phyloP scores from a whole-genome alignment of 2,797 vertebrate genomes.

The Sebastes minor region DNA sequence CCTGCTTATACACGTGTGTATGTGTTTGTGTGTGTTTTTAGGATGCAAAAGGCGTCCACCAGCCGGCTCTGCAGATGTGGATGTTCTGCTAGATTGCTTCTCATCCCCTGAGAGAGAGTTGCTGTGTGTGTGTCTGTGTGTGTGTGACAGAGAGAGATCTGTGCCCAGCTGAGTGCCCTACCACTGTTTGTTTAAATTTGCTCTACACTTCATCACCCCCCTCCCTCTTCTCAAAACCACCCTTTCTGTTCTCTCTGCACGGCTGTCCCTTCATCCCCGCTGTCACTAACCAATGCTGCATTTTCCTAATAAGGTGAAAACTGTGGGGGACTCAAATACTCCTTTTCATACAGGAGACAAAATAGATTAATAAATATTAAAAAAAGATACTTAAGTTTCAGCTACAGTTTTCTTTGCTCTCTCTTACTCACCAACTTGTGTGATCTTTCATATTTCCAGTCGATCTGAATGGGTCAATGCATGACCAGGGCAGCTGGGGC shows the following conservation, averaged over 20 bases:
- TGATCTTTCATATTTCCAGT: too few species aligned
- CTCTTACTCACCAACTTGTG: background rate
- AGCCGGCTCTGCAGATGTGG: constrained; percentile 62
- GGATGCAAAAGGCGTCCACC: constrained; percentile 37
- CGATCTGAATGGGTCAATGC: too few species aligned
- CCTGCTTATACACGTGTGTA: background rate
- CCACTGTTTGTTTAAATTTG: constrained; percentile 52
- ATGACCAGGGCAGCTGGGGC: too few species aligned
- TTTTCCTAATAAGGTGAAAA: constrained; percentile 43
- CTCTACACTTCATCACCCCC: constrained; percentile 9
- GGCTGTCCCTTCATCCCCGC: background rate
- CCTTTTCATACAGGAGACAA: background rate
- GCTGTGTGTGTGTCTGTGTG: background rate
- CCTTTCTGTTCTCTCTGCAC: constrained; percentile 1
- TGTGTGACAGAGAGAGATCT: constrained; percentile 13
- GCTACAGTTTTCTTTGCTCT: background rate
- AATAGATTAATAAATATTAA: background rate
- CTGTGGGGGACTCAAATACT: background rate
- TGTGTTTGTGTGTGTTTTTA: constrained; percentile 26
- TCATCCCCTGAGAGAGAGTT: constrained; percentile 7
- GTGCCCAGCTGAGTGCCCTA: constrained; percentile 34
- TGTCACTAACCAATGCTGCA: constrained; percentile 16
- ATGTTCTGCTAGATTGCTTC: constrained; percentile 61
- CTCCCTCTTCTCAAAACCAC: constrained; percentile 5
- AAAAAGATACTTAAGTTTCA: background rate